Evolutionary conservation across 2,797 vertebrate genomes (phyloP).

Genomic region (Chiloscyllium punctatum): DNA sequence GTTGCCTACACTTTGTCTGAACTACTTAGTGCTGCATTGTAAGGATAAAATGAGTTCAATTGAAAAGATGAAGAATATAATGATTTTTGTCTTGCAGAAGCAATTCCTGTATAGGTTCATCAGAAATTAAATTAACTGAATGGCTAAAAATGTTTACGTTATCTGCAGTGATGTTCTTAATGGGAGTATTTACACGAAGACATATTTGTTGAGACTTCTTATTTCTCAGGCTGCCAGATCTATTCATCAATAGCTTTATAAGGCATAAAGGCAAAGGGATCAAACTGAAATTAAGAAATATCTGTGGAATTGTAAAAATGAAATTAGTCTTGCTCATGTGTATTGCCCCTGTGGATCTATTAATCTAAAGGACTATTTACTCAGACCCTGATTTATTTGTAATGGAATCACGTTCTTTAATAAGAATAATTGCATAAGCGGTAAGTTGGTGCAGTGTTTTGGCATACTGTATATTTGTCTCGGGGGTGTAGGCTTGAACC

Average conservation of each 20-base stretch:
- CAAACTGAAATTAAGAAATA: neutral
- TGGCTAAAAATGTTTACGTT: neutral
- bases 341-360: neutral
- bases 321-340: neutral
- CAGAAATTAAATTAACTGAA: constrained; percentile 11
- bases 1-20: neutral
- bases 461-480: neutral
- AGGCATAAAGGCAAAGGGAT: neutral
- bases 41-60: neutral
- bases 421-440: constrained; percentile 6
- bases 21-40: neutral
- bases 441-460: neutral
- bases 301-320: neutral
- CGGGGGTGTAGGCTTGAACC: neutral
- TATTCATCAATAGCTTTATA: neutral
- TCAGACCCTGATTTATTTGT: neutral
- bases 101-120: neutral
- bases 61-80: neutral
- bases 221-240: neutral
- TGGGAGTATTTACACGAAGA: neutral
- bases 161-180: neutral
- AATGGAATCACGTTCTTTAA: constrained; percentile 18
- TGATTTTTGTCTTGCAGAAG: neutral
- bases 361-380: neutral
- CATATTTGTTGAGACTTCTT: neutral